A percentile compares a stretch with the other conserved stretches of the same genome.
phyloP scores from a whole-genome alignment of 2,888 invertebrate genomes.

The Ganaspis brasiliensis region DNA sequence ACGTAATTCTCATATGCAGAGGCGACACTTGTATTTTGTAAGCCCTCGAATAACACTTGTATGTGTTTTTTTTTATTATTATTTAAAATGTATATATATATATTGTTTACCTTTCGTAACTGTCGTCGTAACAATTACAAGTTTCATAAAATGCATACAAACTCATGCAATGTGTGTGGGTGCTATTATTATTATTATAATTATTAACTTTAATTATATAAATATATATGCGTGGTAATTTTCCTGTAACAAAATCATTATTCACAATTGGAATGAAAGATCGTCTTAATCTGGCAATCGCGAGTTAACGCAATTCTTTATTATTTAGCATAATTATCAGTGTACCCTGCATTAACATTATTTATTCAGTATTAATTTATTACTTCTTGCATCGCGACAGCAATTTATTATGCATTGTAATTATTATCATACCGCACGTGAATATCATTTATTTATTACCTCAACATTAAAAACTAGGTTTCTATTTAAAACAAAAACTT shows the following conservation, averaged over 20 bases:
- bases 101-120: conserved; percentile 31
- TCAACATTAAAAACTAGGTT: conserved; percentile 34
- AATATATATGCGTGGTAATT: not conserved
- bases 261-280: conserved; percentile 18
- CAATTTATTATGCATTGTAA: conserved; percentile 43
- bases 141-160: not conserved
- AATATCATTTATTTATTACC: conserved; percentile 41
- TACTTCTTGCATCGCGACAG: conserved; percentile 26
- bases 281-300: conserved; percentile 23
- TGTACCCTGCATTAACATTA: conserved; percentile 36
- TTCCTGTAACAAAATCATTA: conserved; percentile 22
- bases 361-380: conserved; percentile 44
- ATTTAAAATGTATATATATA: not conserved
- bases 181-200: not conserved
- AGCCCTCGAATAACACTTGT: conserved; percentile 25
- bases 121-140: conserved; percentile 29
- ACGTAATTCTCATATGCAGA: conserved; percentile 37
- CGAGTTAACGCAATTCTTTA: conserved; percentile 40
- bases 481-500: conserved; percentile 21
- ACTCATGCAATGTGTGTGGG: too few species aligned
- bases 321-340: conserved; percentile 44
- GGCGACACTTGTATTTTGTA: conserved; percentile 29
- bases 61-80: conserved; percentile 11
- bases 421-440: conserved; percentile 36
- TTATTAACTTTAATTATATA: not conserved